phyloP scores from a whole-genome alignment of 2,888 invertebrate species.

The Adela reaumurella region DNA sequence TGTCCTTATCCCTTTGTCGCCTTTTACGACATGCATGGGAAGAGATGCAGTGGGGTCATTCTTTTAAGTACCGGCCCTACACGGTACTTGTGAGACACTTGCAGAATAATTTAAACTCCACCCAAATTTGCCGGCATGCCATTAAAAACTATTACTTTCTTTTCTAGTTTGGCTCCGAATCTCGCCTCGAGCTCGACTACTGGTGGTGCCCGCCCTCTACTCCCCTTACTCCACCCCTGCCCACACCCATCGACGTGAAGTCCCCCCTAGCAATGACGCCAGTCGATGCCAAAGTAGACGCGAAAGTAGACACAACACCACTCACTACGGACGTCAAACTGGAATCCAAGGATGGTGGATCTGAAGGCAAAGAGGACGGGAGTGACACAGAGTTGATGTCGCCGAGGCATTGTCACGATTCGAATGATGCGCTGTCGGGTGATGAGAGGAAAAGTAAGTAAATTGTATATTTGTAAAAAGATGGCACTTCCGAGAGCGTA shows the following conservation, averaged over 20 bases:
- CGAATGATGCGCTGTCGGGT: constrained; percentile 44
- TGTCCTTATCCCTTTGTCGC: too few relatives aligned
- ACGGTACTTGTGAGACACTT: too few relatives aligned
- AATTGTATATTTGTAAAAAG: not conserved
- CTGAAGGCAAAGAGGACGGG: constrained; percentile 21
- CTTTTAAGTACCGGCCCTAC: too few relatives aligned
- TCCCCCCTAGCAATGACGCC: constrained; percentile 7
- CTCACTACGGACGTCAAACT: too few relatives aligned
- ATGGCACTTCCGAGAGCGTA: not conserved
- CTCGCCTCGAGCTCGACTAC: constrained; percentile 73
- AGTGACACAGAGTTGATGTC: constrained; percentile 38
- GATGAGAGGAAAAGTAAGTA: constrained; percentile 40
- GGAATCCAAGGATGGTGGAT: too few relatives aligned
- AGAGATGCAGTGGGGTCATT: too few relatives aligned
- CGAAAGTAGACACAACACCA: too few relatives aligned
- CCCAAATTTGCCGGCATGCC: too few relatives aligned
- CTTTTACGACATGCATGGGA: too few relatives aligned
- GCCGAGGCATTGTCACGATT: constrained; percentile 42
- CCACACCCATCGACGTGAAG: constrained; percentile 4
- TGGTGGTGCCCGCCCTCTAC: constrained; percentile 66
- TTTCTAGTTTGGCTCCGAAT: constrained; percentile 67
- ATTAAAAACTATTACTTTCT: constrained; percentile 1
- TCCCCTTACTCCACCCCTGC: constrained; percentile 25
- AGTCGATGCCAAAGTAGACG: constrained; percentile 10
- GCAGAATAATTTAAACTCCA: too few relatives aligned